Evolutionary conservation across 2,888 invertebrate species (phyloP).

Genomic region (Sabatieria punctata): DNA sequence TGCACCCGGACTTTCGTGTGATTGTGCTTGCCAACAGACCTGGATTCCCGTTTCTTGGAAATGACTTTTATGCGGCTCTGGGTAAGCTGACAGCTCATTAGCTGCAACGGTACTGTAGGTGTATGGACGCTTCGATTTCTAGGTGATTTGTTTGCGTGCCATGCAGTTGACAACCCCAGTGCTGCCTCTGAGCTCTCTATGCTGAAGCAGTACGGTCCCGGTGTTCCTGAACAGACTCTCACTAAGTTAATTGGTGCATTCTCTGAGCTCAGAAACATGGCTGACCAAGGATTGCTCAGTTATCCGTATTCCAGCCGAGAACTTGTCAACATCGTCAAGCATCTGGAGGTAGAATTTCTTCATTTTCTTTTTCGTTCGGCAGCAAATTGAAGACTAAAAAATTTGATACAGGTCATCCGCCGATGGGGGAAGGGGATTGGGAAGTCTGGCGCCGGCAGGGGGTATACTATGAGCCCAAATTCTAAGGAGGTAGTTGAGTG

Average conservation of each 20-base stretch:
- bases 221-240: constrained; percentile 53
- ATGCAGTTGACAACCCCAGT: constrained; percentile 85
- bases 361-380: no score
- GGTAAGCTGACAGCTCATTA: no score
- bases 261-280: constrained; percentile 63
- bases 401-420: no score
- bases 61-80: constrained; percentile 32
- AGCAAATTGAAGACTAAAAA: no score
- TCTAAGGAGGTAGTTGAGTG: no score
- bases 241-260: constrained; percentile 67
- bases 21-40: constrained; percentile 87
- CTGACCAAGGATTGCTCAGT: constrained; percentile 76
- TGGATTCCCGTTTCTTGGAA: constrained; percentile 85
- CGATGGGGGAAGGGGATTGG: no score
- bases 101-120: no score
- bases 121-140: constrained; percentile 10
- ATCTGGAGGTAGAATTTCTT: constrained; percentile 73
- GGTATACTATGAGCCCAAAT: no score
- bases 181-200: constrained; percentile 67
- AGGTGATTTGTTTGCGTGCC: constrained; percentile 84
- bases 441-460: no score
- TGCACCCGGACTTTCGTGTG: constrained; percentile 81
- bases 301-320: constrained; percentile 95
- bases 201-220: constrained; percentile 69
- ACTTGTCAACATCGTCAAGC: constrained; percentile 85